phyloP scores from a whole-genome alignment of 2,113 vertebrate species.

The Vidua chalybeata region DNA sequence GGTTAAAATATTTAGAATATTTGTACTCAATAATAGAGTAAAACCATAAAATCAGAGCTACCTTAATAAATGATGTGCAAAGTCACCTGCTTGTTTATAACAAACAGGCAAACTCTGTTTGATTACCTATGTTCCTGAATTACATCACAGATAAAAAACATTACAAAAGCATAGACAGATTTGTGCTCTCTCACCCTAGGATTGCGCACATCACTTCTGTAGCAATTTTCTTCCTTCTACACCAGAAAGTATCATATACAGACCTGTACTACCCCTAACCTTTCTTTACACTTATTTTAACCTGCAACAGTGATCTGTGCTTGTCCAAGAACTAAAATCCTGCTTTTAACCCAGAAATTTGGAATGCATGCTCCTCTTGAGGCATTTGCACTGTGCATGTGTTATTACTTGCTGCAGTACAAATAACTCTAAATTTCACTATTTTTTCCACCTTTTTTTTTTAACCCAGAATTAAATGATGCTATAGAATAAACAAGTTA shows the following conservation, averaged over 20 bases:
- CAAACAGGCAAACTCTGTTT: not conserved
- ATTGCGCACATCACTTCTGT: not conserved
- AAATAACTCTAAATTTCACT: not conserved
- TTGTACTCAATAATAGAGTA: not conserved
- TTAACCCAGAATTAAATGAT: not conserved
- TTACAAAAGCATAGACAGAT: not conserved
- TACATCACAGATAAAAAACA: not conserved
- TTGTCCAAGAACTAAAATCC: not conserved
- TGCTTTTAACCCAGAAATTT: not conserved
- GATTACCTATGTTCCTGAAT: not conserved
- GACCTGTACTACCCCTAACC: not conserved
- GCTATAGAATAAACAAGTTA: not conserved
- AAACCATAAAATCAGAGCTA: not conserved
- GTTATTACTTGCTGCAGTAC: not conserved
- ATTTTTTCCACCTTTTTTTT: not conserved
- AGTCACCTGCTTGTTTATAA: not conserved
- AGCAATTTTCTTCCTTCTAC: not conserved
- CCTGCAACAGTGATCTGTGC: not conserved
- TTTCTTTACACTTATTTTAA: not conserved
- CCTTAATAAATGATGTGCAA: not conserved
- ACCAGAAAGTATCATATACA: not conserved
- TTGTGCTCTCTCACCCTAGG: not conserved
- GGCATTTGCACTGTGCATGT: rapidly evolving
- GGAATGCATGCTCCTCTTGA: not conserved
- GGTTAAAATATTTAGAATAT: not conserved